Evolutionary conservation across 2,888 invertebrate species (phyloP).

Genomic region (Mamestra brassicae): DNA sequence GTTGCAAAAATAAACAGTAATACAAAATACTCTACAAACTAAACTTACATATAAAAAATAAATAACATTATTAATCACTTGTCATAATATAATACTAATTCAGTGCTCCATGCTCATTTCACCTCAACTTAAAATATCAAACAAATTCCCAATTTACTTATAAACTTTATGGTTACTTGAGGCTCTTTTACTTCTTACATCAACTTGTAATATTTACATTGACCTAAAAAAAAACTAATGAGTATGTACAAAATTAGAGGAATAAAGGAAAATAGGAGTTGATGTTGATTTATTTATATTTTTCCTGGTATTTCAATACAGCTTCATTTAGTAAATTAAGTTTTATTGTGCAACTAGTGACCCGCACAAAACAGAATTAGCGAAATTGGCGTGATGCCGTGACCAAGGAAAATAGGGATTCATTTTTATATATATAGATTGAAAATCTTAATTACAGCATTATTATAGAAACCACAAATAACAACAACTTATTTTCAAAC

Average conservation of each 20-base stretch:
- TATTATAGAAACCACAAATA: neutral
- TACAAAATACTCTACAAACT: conserved; percentile 69
- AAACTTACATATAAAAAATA: conserved; percentile 82
- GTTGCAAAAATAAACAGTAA: conserved; percentile 59
- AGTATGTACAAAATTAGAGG: conserved; percentile 8
- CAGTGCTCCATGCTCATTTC: conserved; percentile 55
- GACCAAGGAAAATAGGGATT: too few relatives aligned
- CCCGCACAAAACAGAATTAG: too few relatives aligned
- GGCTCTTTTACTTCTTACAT: conserved; percentile 22
- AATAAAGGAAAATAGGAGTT: conserved; percentile 4
- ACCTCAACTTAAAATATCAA: conserved; percentile 52
- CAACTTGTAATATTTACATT: conserved; percentile 41
- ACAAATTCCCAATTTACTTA: conserved; percentile 58
- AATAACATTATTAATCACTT: conserved; percentile 87
- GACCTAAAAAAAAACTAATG: neutral
- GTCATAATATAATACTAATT: conserved; percentile 76
- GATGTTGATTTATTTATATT: neutral
- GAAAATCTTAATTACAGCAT: neutral
- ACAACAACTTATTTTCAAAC: neutral
- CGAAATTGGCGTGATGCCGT: too few relatives aligned
- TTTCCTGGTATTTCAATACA: neutral
- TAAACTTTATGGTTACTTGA: conserved; percentile 56
- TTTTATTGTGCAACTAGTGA: neutral
- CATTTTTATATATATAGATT: too few relatives aligned
- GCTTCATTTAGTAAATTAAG: neutral